Percentiles rank a stretch among this genome's conserved stretches.
phyloP scores from a whole-genome alignment of 1,140 invertebrate species.

The Drosophila arizonae region DNA sequence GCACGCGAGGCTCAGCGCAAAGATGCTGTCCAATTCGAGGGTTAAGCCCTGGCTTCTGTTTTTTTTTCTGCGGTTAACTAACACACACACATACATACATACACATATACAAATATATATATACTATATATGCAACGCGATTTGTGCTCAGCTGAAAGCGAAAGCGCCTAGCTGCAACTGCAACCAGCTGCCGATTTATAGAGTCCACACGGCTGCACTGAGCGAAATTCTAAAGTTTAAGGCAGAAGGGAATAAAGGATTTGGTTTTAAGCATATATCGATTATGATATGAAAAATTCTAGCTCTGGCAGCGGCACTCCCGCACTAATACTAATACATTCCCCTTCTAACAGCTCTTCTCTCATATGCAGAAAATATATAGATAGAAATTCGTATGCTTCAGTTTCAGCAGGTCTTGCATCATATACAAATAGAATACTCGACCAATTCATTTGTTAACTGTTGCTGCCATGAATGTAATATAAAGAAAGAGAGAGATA shows the following conservation, averaged over 20 bases:
- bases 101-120: constrained; percentile 1
- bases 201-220: too few relatives aligned
- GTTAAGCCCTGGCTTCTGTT: constrained; percentile 46
- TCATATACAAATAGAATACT: constrained; percentile 5
- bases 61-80: constrained; percentile 55
- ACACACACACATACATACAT: constrained; percentile 11
- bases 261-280: too few relatives aligned
- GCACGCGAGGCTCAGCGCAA: constrained; percentile 34
- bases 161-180: constrained; percentile 40
- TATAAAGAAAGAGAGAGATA: background rate
- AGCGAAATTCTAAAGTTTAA: too few relatives aligned
- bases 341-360: too few relatives aligned
- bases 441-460: constrained; percentile 23
- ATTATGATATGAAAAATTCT: too few relatives aligned
- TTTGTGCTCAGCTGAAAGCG: constrained; percentile 22
- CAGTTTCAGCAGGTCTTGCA: background rate
- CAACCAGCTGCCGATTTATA: constrained; percentile 20
- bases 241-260: too few relatives aligned
- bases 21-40: constrained; percentile 42
- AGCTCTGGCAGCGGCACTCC: too few relatives aligned
- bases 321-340: too few relatives aligned
- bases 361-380: too few relatives aligned
- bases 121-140: background rate
- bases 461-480: constrained; percentile 18
- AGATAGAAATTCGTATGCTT: too few relatives aligned